Evolutionary conservation across 2,888 invertebrate genomes (phyloP).

Genomic region (Helleia helle): DNA sequence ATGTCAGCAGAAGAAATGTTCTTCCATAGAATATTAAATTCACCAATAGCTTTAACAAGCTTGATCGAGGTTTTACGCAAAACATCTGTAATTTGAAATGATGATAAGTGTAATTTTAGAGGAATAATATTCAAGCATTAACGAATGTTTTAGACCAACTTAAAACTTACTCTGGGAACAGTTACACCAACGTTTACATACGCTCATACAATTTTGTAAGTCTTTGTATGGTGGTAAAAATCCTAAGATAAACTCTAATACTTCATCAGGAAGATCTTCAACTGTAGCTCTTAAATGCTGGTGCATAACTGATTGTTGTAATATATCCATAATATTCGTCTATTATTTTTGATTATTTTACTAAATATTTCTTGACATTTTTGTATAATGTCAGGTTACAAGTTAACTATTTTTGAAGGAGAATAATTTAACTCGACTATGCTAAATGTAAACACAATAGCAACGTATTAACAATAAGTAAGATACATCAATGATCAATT

Average conservation of each 20-base stretch:
- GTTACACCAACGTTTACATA: slow-evolving; percentile 90
- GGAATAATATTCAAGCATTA: neutral
- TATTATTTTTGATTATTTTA: neutral
- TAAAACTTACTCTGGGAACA: slow-evolving; percentile 84
- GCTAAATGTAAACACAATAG: no score
- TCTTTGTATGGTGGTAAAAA: slow-evolving; percentile 93
- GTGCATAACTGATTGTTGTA: slow-evolving; percentile 38
- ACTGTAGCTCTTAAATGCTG: slow-evolving; percentile 47
- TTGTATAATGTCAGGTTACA: no score
- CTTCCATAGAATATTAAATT: slow-evolving; percentile 85
- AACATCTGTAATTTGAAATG: slow-evolving; percentile 87
- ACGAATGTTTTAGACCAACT: neutral
- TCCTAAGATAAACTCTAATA: slow-evolving; percentile 92
- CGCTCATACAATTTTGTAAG: slow-evolving; percentile 87
- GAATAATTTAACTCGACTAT: no score
- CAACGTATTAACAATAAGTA: no score
- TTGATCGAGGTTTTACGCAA: slow-evolving; percentile 81
- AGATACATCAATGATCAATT: no score
- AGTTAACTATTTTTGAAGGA: no score
- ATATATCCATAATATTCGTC: slow-evolving; percentile 40
- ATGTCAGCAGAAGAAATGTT: slow-evolving; percentile 72
- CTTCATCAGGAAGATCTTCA: slow-evolving; percentile 92
- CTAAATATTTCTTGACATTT: no score
- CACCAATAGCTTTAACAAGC: slow-evolving; percentile 83
- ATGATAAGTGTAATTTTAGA: no score